Evolutionary conservation across 2,888 invertebrate genomes (phyloP).

Genomic region (Sthenelais limicola): DNA sequence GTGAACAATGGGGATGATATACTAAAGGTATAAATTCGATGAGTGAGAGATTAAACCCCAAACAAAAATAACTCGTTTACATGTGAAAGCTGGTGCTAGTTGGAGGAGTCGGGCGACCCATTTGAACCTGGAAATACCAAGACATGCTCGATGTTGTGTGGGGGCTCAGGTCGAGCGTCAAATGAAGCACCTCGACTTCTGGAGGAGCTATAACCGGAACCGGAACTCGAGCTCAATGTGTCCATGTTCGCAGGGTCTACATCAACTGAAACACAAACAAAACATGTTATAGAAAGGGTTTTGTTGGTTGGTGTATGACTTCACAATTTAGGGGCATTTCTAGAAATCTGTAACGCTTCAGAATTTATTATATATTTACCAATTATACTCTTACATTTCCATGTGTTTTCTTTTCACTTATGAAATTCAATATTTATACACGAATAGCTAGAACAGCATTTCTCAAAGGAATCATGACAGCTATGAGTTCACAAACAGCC

Average conservation of each 20-base stretch:
- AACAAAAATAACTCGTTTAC: too few species aligned
- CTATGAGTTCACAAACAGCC: too few species aligned
- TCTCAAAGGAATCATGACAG: too few species aligned
- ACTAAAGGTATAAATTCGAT: too few species aligned
- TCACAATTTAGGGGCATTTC: background rate
- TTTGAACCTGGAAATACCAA: constrained; percentile 57
- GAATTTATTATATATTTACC: too few species aligned
- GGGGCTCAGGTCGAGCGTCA: constrained; percentile 50
- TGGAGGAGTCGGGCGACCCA: constrained; percentile 39
- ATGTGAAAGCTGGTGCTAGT: background rate
- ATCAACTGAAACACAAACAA: constrained; percentile 23
- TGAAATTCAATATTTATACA: too few species aligned
- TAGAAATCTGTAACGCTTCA: background rate
- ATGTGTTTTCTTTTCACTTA: too few species aligned
- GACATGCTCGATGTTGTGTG: constrained; percentile 56
- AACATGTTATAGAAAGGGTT: background rate
- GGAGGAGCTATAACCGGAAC: constrained; percentile 61
- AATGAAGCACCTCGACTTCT: constrained; percentile 50
- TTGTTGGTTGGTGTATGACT: background rate
- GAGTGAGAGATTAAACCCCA: too few species aligned
- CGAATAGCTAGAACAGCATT: too few species aligned
- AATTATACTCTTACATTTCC: too few species aligned
- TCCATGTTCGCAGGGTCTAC: constrained; percentile 61
- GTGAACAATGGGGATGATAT: too few species aligned
- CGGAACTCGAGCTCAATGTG: constrained; percentile 65